Conservation (phyloP, 2,113 vertebrate genomes). For the Bujurquina vittata region DNA sequence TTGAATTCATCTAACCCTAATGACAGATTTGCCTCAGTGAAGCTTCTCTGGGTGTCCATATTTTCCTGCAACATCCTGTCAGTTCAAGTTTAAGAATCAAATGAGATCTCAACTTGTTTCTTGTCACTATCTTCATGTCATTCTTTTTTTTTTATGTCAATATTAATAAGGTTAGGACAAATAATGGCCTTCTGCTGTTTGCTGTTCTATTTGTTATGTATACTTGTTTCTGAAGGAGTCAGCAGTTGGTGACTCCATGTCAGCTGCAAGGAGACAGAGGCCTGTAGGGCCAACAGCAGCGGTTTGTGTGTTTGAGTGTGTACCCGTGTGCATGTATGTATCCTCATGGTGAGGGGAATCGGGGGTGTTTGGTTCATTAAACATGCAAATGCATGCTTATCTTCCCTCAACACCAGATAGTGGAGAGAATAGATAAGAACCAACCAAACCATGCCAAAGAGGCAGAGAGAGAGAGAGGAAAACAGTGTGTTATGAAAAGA, state of each 20-base stretch:
- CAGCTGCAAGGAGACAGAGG: conserved; percentile 60
- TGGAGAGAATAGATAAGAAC: conserved; percentile 81
- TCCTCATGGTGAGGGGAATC: conserved; percentile 63
- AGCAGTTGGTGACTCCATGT: conserved; percentile 70
- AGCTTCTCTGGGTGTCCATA: not conserved
- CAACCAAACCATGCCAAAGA: conserved; percentile 66
- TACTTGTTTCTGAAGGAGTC: conserved; percentile 63
- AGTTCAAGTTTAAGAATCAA: not conserved
- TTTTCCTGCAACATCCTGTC: not conserved
- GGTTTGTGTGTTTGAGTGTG: conserved; percentile 7
- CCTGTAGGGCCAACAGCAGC: conserved; percentile 53
- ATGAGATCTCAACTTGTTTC: not conserved
- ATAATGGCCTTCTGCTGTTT: conserved; percentile 6
- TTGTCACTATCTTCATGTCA: not conserved
- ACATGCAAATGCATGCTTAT: conserved; percentile 86
- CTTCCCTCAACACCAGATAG: conserved; percentile 83
- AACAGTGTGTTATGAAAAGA: conserved; percentile 20
- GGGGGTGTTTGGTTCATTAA: conserved; percentile 78
- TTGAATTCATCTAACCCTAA: not conserved
- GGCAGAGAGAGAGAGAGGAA: conserved; percentile 25
- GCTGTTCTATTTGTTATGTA: conserved; percentile 12
- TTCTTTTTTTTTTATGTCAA: conserved; percentile 1
- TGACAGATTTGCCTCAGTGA: not conserved
- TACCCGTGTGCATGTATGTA: conserved; percentile 30
- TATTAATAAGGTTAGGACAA: not conserved